A percentile compares a stretch with the other conserved stretches of the same genome.
These are phyloP conservation scores for Clytia hemisphaerica DNA, from an alignment of 30 jellyfish, hydroid and myxozoan genomes.

Conservation along the genomic window DNA sequence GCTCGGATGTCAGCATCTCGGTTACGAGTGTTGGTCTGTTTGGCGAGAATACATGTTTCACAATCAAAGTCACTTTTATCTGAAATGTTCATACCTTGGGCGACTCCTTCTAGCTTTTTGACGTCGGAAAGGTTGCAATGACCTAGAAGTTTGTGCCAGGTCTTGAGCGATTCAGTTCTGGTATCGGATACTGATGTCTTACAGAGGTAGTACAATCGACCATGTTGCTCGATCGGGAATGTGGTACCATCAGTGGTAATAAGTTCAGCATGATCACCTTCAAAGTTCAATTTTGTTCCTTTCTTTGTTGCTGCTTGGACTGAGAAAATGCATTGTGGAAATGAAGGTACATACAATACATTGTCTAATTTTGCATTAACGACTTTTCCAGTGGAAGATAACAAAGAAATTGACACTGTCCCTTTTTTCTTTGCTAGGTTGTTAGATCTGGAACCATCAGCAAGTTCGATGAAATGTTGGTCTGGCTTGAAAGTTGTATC, in stretches of 20 bases:
- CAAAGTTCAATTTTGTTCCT: constrained; percentile 35
- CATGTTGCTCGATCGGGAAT: constrained; percentile 39
- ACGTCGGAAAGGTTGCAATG: constrained; percentile 40
- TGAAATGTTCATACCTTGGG: constrained; percentile 34
- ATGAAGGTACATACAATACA: constrained; percentile 42
- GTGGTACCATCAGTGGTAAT: constrained; percentile 33
- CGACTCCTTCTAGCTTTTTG: constrained; percentile 22
- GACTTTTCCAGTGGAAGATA: constrained; percentile 8
- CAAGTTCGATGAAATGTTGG: constrained; percentile 48
- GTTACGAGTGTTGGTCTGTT: constrained; percentile 11
- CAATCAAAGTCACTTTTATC: constrained; percentile 5
- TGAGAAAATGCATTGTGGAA: constrained; percentile 47
- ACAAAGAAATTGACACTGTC: constrained; percentile 17
- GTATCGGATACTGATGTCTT: constrained; percentile 26
- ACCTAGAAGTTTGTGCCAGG: constrained; percentile 44
- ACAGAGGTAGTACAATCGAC: constrained; percentile 20
- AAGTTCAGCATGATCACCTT: constrained; percentile 19
- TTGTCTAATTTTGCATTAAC: constrained; percentile 25
- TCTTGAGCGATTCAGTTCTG: constrained; percentile 14
- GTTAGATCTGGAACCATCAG: constrained; percentile 43
- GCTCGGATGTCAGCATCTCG: constrained; percentile 35
- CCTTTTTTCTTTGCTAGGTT: constrained; percentile 43
- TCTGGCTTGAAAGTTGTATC: constrained; percentile 30
- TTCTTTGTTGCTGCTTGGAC: constrained; percentile 54
- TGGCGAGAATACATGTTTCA: constrained; percentile 16